Percentiles rank a stretch among this genome's conserved stretches.
Evolutionary conservation across 2,888 invertebrate genomes (phyloP).

Genomic region (Prosopocoilus inquinatus): DNA sequence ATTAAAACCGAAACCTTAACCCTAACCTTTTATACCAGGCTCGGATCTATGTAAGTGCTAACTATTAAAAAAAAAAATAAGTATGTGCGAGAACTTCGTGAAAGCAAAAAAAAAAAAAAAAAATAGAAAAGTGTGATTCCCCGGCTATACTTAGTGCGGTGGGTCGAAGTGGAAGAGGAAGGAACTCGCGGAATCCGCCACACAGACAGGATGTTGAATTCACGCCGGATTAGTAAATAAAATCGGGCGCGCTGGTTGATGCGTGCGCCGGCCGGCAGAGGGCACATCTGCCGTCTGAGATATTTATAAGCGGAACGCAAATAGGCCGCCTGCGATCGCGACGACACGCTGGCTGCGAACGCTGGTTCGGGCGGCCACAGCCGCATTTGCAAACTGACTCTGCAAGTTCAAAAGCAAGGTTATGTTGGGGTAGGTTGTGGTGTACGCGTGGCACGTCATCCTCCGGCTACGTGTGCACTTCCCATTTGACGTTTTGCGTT

Average conservation of each 20-base stretch:
- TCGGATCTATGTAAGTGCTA: no score
- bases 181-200: constrained; percentile 9
- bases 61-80: no score
- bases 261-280: constrained; percentile 6
- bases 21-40: no score
- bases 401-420: constrained; percentile 23
- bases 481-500: no score
- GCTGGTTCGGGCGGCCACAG: not conserved
- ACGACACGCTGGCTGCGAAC: constrained; percentile 18
- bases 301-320: constrained; percentile 24
- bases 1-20: no score
- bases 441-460: not conserved
- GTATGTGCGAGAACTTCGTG: constrained; percentile 7
- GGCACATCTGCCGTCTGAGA: constrained; percentile 23
- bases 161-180: not conserved
- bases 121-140: no score
- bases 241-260: constrained; percentile 8
- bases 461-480: no score
- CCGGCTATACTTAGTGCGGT: no score
- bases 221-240: constrained; percentile 19
- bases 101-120: constrained; percentile 2
- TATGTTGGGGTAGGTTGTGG: constrained; percentile 22
- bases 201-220: constrained; percentile 20
- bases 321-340: constrained; percentile 15
- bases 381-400: constrained; percentile 2